phyloP scores from a whole-genome alignment of 1,140 invertebrate genomes.

The Maconellicoccus hirsutus region DNA sequence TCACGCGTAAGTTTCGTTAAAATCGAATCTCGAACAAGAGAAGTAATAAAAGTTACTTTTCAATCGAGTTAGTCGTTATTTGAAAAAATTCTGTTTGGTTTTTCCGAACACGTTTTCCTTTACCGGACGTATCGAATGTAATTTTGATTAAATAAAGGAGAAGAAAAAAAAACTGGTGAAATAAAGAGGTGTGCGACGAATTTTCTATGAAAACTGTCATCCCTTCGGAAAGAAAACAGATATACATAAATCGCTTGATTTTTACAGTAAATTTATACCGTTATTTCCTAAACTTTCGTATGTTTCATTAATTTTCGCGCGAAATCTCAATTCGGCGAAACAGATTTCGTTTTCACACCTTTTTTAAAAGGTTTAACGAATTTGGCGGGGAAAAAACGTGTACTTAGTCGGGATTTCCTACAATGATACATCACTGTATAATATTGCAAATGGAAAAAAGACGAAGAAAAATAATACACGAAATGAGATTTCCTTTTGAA shows the following conservation, averaged over 20 bases:
- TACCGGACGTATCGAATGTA: conserved; percentile 2
- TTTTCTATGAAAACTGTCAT: background rate
- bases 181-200: background rate
- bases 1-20: background rate
- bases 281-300: too few species aligned
- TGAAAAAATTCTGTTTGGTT: conserved; percentile 5
- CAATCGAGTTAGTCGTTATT: background rate
- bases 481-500: background rate
- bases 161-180: background rate
- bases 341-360: background rate
- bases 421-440: background rate
- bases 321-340: background rate
- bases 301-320: background rate
- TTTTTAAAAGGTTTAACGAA: background rate
- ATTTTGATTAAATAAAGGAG: background rate
- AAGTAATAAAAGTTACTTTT: conserved; percentile 6
- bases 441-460: background rate
- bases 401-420: background rate
- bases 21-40: conserved; percentile 7
- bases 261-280: too few species aligned
- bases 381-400: background rate
- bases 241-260: background rate
- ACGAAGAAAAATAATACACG: background rate
- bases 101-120: background rate
- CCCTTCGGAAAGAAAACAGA: background rate